phyloP scores from a whole-genome alignment of 2,797 vertebrate genomes.

The Crypturellus tataupa region DNA sequence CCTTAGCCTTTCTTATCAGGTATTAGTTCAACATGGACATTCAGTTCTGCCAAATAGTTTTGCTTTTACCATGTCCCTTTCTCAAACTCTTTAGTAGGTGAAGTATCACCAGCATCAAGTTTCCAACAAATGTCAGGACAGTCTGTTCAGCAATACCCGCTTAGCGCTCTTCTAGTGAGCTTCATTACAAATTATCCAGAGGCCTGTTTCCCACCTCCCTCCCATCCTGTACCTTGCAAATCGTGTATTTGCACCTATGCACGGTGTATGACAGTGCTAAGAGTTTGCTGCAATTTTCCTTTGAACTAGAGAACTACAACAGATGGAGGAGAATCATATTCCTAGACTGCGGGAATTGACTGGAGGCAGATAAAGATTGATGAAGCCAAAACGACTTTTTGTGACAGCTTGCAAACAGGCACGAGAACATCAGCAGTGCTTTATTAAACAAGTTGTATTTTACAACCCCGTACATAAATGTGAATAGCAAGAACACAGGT shows the following conservation, averaged over 20 bases:
- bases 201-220: background rate
- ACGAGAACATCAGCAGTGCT: background rate
- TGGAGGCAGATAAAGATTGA: background rate
- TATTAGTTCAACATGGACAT: background rate
- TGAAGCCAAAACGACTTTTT: background rate
- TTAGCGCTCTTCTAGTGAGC: background rate
- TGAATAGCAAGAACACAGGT: background rate
- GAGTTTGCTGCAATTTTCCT: constrained; percentile 3
- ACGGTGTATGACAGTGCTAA: background rate
- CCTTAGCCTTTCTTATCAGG: background rate
- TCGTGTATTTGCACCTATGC: background rate
- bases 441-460: background rate
- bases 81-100: background rate
- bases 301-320: background rate
- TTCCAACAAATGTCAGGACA: background rate
- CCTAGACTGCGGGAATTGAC: background rate
- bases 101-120: background rate
- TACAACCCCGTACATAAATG: background rate
- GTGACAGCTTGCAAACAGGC: background rate
- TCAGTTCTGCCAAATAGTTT: background rate
- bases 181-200: background rate
- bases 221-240: background rate
- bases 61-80: background rate
- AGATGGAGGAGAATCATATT: background rate
- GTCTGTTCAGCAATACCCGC: background rate